phyloP scores from a whole-genome alignment of 2,797 vertebrate genomes.

The Staurois parvus region DNA sequence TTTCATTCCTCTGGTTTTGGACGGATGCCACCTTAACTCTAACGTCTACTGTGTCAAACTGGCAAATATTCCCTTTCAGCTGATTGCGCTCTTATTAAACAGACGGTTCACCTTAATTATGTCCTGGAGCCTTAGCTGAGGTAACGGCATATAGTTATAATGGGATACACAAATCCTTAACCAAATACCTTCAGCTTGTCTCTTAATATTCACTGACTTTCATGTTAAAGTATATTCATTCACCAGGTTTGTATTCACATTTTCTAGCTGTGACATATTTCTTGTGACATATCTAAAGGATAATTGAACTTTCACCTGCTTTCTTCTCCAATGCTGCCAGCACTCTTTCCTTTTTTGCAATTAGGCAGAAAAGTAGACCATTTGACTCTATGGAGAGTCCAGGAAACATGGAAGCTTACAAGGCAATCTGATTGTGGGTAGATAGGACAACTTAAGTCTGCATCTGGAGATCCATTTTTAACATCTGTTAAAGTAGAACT shows the following conservation, averaged over 20 bases:
- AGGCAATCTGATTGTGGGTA: no score
- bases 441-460: no score
- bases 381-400: no score
- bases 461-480: no score
- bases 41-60: constrained; percentile 82
- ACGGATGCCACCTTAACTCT: constrained; percentile 79
- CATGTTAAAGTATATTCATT: neutral
- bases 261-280: neutral
- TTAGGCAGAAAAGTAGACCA: neutral
- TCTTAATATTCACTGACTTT: neutral
- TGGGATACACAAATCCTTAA: neutral
- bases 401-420: no score
- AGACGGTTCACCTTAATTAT: constrained; percentile 41
- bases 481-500: no score
- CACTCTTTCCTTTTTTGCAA: no score
- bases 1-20: constrained; percentile 83
- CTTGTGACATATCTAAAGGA: no score
- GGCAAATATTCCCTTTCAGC: constrained; percentile 77
- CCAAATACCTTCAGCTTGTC: constrained; percentile 21
- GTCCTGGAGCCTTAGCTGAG: constrained; percentile 21
- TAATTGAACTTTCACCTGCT: neutral
- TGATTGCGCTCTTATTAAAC: constrained; percentile 45
- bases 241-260: neutral
- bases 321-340: neutral
- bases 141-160: constrained; percentile 26